Evolutionary conservation across 2,113 vertebrate species (phyloP).

Genomic region (Anarhynchus alexandrinus): DNA sequence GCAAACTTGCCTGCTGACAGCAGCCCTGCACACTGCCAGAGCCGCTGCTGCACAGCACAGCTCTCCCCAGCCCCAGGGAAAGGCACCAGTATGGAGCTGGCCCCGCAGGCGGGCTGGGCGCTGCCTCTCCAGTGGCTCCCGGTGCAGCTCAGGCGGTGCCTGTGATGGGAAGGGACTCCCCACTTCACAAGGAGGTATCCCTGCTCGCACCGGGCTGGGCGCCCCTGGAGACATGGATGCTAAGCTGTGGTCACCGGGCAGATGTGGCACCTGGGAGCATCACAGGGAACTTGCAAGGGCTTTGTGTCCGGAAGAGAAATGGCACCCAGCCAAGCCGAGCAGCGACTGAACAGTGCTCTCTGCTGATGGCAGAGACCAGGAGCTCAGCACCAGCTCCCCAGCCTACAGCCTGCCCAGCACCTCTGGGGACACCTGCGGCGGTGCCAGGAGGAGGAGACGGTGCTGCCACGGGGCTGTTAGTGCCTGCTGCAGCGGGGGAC

Average conservation of each 20-base stretch:
- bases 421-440: neutral
- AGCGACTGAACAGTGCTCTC: conserved; percentile 9
- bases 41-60: neutral
- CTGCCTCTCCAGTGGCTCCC: neutral
- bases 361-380: neutral
- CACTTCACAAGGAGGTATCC: neutral
- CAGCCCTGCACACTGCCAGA: neutral
- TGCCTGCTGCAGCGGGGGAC: neutral
- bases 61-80: neutral
- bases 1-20: neutral
- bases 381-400: neutral
- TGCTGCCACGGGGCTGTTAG: neutral
- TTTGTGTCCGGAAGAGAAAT: neutral
- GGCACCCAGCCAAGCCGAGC: neutral
- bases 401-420: neutral
- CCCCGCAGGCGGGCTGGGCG: neutral
- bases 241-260: neutral
- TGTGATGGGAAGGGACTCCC: neutral
- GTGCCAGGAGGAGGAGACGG: neutral
- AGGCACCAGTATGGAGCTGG: neutral
- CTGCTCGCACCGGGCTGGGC: fast-evolving
- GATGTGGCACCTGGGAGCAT: neutral
- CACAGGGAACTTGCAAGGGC: neutral
- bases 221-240: neutral
- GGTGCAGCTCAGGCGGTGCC: neutral